Base-by-base conservation (phyloP, 2,113 vertebrate species). In the Campylomormyrus tamandua region DNA sequence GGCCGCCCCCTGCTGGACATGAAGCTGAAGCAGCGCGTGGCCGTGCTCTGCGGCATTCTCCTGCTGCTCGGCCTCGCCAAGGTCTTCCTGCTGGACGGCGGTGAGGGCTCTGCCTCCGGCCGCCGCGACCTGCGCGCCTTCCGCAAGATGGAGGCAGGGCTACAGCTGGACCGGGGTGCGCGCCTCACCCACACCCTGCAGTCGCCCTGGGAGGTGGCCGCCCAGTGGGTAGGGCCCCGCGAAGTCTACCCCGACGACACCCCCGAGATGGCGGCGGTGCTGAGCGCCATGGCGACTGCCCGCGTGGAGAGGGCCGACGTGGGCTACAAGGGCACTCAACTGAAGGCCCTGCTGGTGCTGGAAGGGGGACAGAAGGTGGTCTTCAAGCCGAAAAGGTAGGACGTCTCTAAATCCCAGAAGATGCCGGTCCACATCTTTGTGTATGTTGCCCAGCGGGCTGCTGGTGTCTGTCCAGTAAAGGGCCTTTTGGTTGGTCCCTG, bases 11-110 rank as follows among this genome's bases (percentile, higher is more conserved):
- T 84, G 45, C 39, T 21, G 92, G 95, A 93, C 96, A 99, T 99
- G 98, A 99, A 99, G 97, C 96, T 99, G 89, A 99, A 99, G 96
- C 98, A 99, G 96, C 97, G 98, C 46, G 95, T 99, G 19, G 97
- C 98, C 94, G 96, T 99, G 90, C 94, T 99, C 93, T 97, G 97
- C 91, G 96, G 98, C 90, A 97, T 99, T 84, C 96, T 99, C 0
- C 96, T 99, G 93, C 97, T 99, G 94, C 97, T 99, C 91, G 98
- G 99, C 93, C 97, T 99, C 94, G 98, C 97, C 90, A 99, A 99
- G 95, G 97, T 99, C 92, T 98, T 99, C 94, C 96, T 99, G 92
- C 95, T 99, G 90, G 98, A 99, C 92, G 98, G 98, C 93, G 95
- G 98, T 77, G 98, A 99, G 91, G 97, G 98, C 0, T 98, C 98